Base-by-base conservation (phyloP, 2,888 invertebrate genomes). In the Caenorhabditis macrosperma region DNA sequence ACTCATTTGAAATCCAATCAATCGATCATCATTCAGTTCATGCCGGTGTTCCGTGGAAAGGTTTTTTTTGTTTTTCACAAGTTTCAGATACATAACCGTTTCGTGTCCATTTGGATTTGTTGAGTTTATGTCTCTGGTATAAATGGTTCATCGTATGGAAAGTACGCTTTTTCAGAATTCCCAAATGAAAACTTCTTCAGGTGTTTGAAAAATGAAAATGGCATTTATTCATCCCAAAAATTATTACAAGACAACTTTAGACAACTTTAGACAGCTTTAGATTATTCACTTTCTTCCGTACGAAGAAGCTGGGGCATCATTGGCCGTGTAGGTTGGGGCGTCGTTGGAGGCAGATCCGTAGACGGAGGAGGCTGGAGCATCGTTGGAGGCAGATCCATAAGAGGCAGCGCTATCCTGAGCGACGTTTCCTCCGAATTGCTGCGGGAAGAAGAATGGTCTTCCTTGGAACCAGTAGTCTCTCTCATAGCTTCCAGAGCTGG, bases 261-360 rank as follows among this genome's bases (percentile, higher is more conserved):
- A n/a, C n/a, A n/a, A n/a, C n/a, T n/a, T n/a, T n/a, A 3, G 12
- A 30, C 26, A 46, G 2, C 22, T 10, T 54, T 12, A 9, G 26
- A 26, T 41, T n/a, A 28, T 38, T 64, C 59, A 64, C 33, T 74
- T 64, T 44, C 57, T 22, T 38, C 64, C 64, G 7, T 50, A 46
- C n/a, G 57, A 30, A 22, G 60, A 48, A 52, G 26, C 7, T 28
- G 7, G 52, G 28, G 26, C 28, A 26, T 17, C 7, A 22, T n/a
- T n/a, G n/a, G 48, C 3, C 22, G 20, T 22, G 22, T 48, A 48
- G 22, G 55, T 35, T 52, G 52, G 50, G 17, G 15, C 22, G 33
- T 66, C 54, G 26, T 66, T 26, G 5, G 66, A 38, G 38, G 66
- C 52, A 0, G 54, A 52, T 54, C 66, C 66, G 22, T 66, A 66